These are phyloP conservation scores for Scaptodrosophila lebanonensis DNA, from an alignment of 1,140 invertebrate species.

Conservation along the genomic window DNA sequence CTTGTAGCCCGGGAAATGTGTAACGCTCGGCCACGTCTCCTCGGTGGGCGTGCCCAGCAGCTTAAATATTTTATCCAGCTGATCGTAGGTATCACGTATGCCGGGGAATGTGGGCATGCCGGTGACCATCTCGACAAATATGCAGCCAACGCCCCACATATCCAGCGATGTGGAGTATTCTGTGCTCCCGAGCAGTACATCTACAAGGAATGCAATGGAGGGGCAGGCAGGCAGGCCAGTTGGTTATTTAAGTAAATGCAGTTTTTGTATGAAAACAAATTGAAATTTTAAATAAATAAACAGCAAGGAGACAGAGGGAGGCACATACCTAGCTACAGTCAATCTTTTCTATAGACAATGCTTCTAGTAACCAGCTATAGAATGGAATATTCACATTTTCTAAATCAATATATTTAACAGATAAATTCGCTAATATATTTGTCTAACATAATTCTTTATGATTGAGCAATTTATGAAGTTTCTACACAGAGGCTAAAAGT, in stretches of 20 bases:
- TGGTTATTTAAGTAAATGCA: conserved; percentile 62
- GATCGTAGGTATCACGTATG: conserved; percentile 95
- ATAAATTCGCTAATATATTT: no score
- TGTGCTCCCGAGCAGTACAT: conserved; percentile 96
- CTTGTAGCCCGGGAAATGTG: conserved; percentile 90
- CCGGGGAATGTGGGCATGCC: conserved; percentile 97
- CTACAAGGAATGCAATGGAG: conserved; percentile 74
- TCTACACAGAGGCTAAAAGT: no score
- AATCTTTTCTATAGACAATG: no score
- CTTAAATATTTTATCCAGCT: conserved; percentile 98
- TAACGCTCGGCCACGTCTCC: conserved; percentile 93
- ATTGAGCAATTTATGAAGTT: no score
- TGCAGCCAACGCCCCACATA: conserved; percentile 99
- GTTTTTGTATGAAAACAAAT: conserved; percentile 59
- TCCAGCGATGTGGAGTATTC: conserved; percentile 96
- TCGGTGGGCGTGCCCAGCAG: conserved; percentile 94
- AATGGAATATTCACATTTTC: no score
- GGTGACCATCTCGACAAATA: conserved; percentile 98
- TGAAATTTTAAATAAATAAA: conserved; percentile 68
- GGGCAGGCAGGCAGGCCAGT: conserved; percentile 4
- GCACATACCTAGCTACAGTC: no score
- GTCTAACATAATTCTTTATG: no score
- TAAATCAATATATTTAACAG: no score
- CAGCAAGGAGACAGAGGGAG: not conserved
- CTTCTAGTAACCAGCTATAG: no score